phyloP scores from a whole-genome alignment of 2,888 invertebrate genomes.

The Hedya salicella region DNA sequence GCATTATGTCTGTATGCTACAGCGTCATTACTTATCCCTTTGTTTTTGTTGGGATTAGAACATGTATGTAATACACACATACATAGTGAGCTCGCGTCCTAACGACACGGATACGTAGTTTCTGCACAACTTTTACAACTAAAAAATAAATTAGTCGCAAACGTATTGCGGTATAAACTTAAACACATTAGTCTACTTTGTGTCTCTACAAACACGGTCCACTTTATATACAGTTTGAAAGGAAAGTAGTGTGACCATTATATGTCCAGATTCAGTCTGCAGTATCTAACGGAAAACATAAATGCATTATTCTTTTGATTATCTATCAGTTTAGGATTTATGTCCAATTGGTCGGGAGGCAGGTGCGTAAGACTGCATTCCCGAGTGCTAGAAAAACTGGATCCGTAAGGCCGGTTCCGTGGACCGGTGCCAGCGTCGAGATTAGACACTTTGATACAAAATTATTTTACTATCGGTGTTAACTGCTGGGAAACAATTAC shows the following conservation, averaged over 20 bases:
- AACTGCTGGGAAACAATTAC: conserved; percentile 60
- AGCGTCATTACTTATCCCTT: conserved; percentile 25
- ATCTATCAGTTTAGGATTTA: conserved; percentile 60
- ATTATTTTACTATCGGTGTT: conserved; percentile 60
- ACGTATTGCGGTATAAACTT: conserved; percentile 42
- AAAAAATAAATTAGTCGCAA: conserved; percentile 41
- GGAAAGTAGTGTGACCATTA: conserved; percentile 35
- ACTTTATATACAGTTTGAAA: conserved; percentile 34
- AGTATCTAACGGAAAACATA: conserved; percentile 28
- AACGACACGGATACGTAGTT: conserved; percentile 23
- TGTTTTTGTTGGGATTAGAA: conserved; percentile 27
- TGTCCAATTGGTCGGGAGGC: conserved; percentile 59
- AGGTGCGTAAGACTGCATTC: conserved; percentile 81
- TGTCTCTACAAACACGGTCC: conserved; percentile 32
- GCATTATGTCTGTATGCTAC: conserved; percentile 16
- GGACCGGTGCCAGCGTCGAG: conserved; percentile 57
- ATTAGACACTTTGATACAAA: conserved; percentile 69
- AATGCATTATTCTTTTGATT: conserved; percentile 46
- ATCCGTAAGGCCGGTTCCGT: conserved; percentile 63
- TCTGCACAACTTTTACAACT: conserved; percentile 35
- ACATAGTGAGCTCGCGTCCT: conserved; percentile 22
- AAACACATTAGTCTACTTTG: conserved; percentile 44
- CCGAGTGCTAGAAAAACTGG: conserved; percentile 79
- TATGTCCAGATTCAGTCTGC: conserved; percentile 21
- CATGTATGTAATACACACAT: neutral